Evolutionary conservation across 2,797 vertebrate genomes (phyloP).

Genomic region (Poeciliopsis gracilis): DNA sequence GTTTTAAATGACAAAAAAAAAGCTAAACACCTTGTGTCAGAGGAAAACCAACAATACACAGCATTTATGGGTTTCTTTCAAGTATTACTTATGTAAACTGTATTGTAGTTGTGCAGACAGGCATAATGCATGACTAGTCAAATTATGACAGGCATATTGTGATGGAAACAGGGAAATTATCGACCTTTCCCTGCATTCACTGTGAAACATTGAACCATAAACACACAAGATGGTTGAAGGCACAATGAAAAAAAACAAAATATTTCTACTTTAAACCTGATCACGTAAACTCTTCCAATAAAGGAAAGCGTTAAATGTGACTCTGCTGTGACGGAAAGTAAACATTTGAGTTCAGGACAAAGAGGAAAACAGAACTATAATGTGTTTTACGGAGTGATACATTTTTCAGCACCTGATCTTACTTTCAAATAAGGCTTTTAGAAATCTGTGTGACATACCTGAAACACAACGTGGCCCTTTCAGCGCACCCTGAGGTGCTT

Average conservation of each 20-base stretch:
- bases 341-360: background rate
- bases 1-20: background rate
- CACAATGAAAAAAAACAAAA: background rate
- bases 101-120: background rate
- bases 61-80: background rate
- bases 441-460: constrained; percentile 22
- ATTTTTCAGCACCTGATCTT: background rate
- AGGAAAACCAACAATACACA: background rate
- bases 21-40: background rate
- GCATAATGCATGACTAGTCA: background rate
- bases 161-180: background rate
- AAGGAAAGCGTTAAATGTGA: background rate
- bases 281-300: background rate
- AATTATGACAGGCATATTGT: background rate
- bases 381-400: background rate
- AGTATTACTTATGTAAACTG: background rate
- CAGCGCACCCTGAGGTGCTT: constrained; percentile 18
- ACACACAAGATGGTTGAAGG: background rate
- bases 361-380: background rate
- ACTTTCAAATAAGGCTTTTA: constrained; percentile 1
- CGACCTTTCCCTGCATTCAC: background rate
- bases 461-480: constrained; percentile 23
- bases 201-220: background rate
- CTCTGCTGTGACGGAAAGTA: background rate
- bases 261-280: background rate